A percentile compares a stretch with the other conserved stretches of the same genome.
These are phyloP conservation scores for Neosilurus hyrtlii DNA, from an alignment of 2,797 vertebrate species.

Conservation along the genomic window DNA sequence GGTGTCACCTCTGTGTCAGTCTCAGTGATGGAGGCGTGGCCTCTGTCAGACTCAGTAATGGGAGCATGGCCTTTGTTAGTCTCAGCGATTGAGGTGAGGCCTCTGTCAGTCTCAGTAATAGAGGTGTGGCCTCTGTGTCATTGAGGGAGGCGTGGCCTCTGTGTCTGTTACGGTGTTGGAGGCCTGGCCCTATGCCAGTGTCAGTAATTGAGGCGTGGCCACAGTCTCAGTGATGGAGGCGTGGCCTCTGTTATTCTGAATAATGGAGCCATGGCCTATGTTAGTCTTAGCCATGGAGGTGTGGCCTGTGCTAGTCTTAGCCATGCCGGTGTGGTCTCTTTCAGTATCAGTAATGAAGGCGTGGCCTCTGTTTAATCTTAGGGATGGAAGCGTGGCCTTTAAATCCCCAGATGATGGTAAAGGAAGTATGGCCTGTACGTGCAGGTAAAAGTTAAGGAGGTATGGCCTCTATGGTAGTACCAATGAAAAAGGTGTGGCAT, in stretches of 20 bases:
- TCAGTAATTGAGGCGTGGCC: not conserved
- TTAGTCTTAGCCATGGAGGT: not conserved
- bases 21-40: not conserved
- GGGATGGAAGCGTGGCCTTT: not conserved
- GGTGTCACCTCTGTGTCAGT: not conserved
- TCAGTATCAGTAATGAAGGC: not conserved
- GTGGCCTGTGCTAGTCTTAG: not conserved
- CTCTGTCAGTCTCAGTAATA: too few relatives aligned
- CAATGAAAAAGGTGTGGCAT: not conserved
- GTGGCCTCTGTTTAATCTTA: not conserved
- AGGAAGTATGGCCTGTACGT: too few relatives aligned
- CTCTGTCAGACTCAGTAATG: not conserved
- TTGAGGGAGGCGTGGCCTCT: not conserved
- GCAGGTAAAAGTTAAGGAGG: not conserved
- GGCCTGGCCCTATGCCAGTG: not conserved
- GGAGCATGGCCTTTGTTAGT: not conserved
- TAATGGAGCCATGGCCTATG: not conserved
- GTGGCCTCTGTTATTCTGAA: not conserved
- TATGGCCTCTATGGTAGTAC: not conserved
- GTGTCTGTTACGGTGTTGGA: not conserved
- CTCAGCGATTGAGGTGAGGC: too few relatives aligned
- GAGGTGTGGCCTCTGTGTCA: not conserved
- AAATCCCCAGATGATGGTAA: too few relatives aligned
- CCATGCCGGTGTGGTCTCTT: not conserved
- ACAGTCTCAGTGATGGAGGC: not conserved